Conservation (phyloP, 2,888 invertebrate genomes). For the Platycheirus albimanus region DNA sequence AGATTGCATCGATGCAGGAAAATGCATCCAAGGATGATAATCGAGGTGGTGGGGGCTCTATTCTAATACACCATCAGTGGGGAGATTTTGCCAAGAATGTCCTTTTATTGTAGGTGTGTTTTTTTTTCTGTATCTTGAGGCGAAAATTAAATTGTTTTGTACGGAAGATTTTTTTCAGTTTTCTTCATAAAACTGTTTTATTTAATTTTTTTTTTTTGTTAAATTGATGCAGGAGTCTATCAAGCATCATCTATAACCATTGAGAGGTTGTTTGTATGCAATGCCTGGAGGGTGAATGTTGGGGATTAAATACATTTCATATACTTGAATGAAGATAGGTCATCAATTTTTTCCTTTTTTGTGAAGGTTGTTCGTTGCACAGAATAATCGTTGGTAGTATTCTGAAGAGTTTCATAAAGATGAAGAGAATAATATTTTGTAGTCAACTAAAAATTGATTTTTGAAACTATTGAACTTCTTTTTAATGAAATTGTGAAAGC, state of each 20-base stretch:
- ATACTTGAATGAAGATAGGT: too few relatives aligned
- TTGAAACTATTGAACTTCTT: too few relatives aligned
- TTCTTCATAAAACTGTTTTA: background rate
- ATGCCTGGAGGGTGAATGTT: too few relatives aligned
- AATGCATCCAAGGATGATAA: conserved; percentile 26
- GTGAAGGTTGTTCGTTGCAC: conserved; percentile 1
- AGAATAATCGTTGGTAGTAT: conserved; percentile 23
- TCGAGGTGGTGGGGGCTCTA: conserved; percentile 4
- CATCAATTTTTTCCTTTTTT: too few relatives aligned
- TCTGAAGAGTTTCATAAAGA: too few relatives aligned
- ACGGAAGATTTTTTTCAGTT: background rate
- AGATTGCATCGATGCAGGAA: conserved; percentile 63
- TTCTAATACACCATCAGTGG: conserved; percentile 12
- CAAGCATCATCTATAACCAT: too few relatives aligned
- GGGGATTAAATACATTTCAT: too few relatives aligned
- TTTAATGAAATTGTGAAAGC: too few relatives aligned
- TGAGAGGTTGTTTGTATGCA: too few relatives aligned
- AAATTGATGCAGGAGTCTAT: too few relatives aligned
- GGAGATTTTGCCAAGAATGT: conserved; percentile 28
- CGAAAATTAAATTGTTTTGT: conserved; percentile 51
- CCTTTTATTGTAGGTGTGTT: conserved; percentile 12
- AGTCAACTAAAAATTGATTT: too few relatives aligned
- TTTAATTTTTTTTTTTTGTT: background rate
- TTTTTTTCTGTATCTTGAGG: conserved; percentile 30
- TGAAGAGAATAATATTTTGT: too few relatives aligned